phyloP scores from a whole-genome alignment of 2,113 vertebrate species.

The Halcyon senegalensis region DNA sequence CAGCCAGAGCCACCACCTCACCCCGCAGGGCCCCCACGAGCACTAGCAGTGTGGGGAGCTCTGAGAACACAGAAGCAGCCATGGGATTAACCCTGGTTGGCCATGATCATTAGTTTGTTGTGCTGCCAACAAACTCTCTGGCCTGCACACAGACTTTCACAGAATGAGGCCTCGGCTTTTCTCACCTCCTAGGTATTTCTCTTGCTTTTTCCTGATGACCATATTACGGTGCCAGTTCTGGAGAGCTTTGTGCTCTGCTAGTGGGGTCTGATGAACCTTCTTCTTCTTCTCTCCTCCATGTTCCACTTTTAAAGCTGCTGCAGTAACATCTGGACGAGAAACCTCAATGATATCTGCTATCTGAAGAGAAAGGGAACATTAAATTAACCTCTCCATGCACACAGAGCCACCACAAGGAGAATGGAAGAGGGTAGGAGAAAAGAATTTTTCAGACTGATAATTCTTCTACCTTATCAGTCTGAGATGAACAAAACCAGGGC shows the following conservation, averaged over 20 bases:
- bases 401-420: not conserved
- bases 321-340: not conserved
- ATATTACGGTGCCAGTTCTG: conserved; percentile 85
- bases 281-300: not conserved
- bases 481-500: not conserved
- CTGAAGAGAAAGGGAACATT: conserved; percentile 62
- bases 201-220: conserved; percentile 79
- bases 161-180: not conserved
- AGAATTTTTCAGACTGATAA: not conserved
- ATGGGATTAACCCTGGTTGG: not conserved
- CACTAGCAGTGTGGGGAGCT: not conserved
- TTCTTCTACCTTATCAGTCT: not conserved
- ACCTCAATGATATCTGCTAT: conserved; percentile 68
- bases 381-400: not conserved
- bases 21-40: not conserved
- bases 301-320: not conserved
- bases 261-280: not conserved
- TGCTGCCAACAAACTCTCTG: not conserved
- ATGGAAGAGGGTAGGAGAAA: not conserved
- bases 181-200: conserved; percentile 84
- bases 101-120: not conserved
- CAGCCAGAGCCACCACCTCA: not conserved
- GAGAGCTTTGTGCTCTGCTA: conserved; percentile 79
- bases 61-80: not conserved
- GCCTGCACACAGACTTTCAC: not conserved